Evolutionary conservation across 2,888 invertebrate species (phyloP).

Genomic region (Diarsia dahlii): DNA sequence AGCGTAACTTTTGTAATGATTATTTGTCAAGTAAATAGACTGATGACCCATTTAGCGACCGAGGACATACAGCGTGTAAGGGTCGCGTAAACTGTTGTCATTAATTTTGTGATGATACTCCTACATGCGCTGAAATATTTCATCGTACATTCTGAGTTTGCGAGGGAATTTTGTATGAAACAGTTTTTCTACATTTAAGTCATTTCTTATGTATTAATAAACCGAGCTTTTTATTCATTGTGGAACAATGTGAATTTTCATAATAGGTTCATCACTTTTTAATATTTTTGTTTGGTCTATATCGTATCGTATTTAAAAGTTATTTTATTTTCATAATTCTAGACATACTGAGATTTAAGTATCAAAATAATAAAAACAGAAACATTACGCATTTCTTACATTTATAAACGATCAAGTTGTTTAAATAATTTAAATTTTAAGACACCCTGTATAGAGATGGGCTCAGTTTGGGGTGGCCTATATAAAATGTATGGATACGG

Average conservation of each 20-base stretch:
- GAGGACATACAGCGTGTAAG: background rate
- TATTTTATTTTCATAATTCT: no score
- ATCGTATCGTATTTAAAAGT: background rate
- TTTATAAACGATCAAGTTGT: background rate
- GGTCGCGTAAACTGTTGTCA: background rate
- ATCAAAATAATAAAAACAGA: background rate
- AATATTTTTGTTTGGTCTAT: background rate
- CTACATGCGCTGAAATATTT: background rate
- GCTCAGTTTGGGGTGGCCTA: constrained; percentile 12
- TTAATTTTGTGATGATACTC: background rate
- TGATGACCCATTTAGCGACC: constrained; percentile 39
- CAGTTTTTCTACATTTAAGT: background rate
- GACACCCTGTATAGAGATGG: background rate
- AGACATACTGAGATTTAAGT: background rate
- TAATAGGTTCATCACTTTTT: background rate
- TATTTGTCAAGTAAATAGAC: constrained; percentile 63
- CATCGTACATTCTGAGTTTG: background rate
- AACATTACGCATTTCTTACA: background rate
- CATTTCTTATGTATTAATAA: background rate
- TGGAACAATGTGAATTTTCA: background rate
- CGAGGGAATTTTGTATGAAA: background rate
- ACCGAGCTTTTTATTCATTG: background rate
- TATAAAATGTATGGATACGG: constrained; percentile 18
- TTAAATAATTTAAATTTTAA: background rate
- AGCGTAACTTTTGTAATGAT: constrained; percentile 74